A percentile compares a stretch with the other conserved stretches of the same genome.
Conservation (phyloP, 2,888 invertebrate species). For the Dynastes maya region DNA sequence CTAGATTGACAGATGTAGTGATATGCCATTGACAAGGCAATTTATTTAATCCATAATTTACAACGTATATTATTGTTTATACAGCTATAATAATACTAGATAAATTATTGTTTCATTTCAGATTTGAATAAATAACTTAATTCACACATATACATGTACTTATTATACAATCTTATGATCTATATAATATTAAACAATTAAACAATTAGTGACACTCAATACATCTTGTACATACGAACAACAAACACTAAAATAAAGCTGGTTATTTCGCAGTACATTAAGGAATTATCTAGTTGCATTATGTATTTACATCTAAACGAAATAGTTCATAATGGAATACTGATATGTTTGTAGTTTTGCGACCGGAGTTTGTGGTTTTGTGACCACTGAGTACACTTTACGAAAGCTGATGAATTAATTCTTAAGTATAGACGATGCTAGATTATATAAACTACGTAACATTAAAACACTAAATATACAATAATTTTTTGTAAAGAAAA, state of each 20-base stretch:
- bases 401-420: too few relatives aligned
- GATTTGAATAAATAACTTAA: constrained; percentile 35
- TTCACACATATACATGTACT: constrained; percentile 17
- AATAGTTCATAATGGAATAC: too few relatives aligned
- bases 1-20: constrained; percentile 67
- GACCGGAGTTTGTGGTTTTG: too few relatives aligned
- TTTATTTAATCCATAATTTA: constrained; percentile 59
- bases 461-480: too few relatives aligned
- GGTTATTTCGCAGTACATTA: neutral
- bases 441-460: too few relatives aligned
- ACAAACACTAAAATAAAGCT: neutral
- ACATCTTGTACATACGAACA: constrained; percentile 9
- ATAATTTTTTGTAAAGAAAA: too few relatives aligned
- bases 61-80: constrained; percentile 65
- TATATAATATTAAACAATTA: constrained; percentile 12
- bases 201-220: neutral
- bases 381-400: too few relatives aligned
- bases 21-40: constrained; percentile 65
- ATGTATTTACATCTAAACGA: too few relatives aligned
- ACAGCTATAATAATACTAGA: constrained; percentile 63
- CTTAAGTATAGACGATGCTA: too few relatives aligned
- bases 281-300: too few relatives aligned
- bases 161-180: constrained; percentile 38
- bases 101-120: constrained; percentile 42
- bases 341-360: too few relatives aligned